These are phyloP conservation scores for Idris sp. DNA, from an alignment of 1,140 invertebrate species.

Conservation along the genomic window DNA sequence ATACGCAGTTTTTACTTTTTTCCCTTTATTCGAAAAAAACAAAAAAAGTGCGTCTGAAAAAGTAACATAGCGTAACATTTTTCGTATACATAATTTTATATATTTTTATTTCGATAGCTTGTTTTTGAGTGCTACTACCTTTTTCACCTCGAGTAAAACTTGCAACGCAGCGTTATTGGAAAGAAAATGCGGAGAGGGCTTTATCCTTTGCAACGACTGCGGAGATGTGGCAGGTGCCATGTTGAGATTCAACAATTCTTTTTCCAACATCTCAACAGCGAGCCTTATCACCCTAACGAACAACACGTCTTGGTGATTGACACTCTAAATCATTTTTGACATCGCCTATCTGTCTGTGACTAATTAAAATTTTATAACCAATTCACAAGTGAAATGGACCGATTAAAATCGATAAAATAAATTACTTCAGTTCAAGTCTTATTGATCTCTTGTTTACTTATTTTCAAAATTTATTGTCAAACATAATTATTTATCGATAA, in stretches of 20 bases:
- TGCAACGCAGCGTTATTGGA: conserved; percentile 49
- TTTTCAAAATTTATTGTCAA: too few species aligned
- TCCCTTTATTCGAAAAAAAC: too few species aligned
- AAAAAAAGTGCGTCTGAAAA: too few species aligned
- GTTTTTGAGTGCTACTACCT: conserved; percentile 4
- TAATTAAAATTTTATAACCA: conserved; percentile 46
- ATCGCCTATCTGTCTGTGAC: conserved; percentile 21
- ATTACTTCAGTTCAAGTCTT: too few species aligned
- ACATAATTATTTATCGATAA: too few species aligned
- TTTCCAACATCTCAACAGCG: conserved; percentile 22
- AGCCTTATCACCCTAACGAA: conserved; percentile 16
- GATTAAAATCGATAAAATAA: too few species aligned
- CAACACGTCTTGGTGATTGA: conserved; percentile 32
- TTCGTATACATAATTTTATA: conserved; percentile 16
- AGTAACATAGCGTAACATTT: too few species aligned
- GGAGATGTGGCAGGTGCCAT: conserved; percentile 42
- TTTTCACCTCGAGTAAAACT: conserved; percentile 28
- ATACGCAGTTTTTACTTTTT: too few species aligned
- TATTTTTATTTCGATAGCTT: conserved; percentile 14
- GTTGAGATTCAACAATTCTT: conserved; percentile 45
- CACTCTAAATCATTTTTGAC: conserved; percentile 37
- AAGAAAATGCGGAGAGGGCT: conserved; percentile 43
- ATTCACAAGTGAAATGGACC: too few species aligned
- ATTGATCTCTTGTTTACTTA: too few species aligned
- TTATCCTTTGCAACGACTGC: conserved; percentile 54